These are phyloP conservation scores for Amblyraja radiata DNA, from an alignment of 2,797 vertebrate species.

Conservation along the genomic window DNA sequence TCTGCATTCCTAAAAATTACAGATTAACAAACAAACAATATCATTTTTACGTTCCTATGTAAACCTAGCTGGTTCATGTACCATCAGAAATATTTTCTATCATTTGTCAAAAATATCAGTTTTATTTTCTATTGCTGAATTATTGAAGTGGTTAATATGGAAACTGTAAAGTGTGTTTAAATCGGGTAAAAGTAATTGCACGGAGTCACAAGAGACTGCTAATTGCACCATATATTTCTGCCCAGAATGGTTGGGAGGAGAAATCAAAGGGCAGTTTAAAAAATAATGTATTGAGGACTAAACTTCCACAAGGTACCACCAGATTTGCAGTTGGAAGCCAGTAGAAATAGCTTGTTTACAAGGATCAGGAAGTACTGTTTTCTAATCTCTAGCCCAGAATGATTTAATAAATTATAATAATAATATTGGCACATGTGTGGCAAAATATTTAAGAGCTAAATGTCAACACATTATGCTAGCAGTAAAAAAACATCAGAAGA, in stretches of 20 bases:
- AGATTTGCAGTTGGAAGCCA: neutral
- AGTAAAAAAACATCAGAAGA: too few species aligned
- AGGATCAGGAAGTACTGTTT: neutral
- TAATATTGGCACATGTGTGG: too few species aligned
- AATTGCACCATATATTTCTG: neutral
- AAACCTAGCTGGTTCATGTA: neutral
- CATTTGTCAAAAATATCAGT: neutral
- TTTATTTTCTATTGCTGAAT: neutral
- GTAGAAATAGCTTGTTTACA: neutral
- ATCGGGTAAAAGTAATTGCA: neutral
- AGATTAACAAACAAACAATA: conserved; percentile 1
- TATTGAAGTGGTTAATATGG: neutral
- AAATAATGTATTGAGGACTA: neutral
- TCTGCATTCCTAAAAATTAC: neutral
- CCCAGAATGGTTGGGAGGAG: neutral
- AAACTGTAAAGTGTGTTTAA: neutral
- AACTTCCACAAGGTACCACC: neutral
- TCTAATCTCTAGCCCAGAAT: neutral
- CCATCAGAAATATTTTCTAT: neutral
- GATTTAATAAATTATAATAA: too few species aligned
- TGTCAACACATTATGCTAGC: too few species aligned
- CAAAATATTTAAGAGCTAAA: too few species aligned
- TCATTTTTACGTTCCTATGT: neutral
- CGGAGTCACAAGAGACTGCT: too few species aligned
- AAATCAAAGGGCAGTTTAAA: neutral